A percentile compares a stretch with the other conserved stretches of the same genome.
phyloP scores from a whole-genome alignment of 2,888 invertebrate genomes.

The Ophion ventricosus region DNA sequence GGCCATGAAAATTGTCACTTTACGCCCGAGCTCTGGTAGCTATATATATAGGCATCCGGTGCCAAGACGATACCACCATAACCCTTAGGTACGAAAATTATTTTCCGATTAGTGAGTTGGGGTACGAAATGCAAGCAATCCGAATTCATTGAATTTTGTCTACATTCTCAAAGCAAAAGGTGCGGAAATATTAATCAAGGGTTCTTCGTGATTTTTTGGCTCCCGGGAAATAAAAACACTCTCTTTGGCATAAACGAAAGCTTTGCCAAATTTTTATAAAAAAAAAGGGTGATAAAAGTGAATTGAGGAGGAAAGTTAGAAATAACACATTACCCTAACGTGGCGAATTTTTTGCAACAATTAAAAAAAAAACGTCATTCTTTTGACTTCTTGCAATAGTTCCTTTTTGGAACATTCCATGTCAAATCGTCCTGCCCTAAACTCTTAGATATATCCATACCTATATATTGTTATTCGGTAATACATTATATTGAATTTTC shows the following conservation, averaged over 20 bases:
- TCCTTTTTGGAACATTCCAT: neutral
- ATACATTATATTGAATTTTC: neutral
- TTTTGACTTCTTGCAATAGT: neutral
- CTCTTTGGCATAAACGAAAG: neutral
- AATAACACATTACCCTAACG: neutral
- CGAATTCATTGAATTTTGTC: neutral
- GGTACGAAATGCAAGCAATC: neutral
- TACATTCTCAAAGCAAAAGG: neutral
- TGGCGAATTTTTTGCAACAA: no score
- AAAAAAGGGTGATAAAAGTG: neutral
- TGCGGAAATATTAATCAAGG: neutral
- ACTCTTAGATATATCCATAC: no score
- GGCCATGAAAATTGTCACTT: constrained; percentile 39
- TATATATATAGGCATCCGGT: neutral
- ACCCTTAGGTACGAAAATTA: neutral
- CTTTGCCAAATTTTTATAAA: neutral
- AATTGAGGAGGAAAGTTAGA: neutral
- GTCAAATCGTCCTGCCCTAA: neutral
- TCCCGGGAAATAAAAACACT: neutral
- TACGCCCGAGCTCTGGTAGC: constrained; percentile 2
- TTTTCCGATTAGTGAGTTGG: neutral
- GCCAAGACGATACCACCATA: neutral
- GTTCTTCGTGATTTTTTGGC: neutral
- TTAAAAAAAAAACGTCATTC: neutral
- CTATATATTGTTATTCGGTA: neutral